A percentile compares a stretch with the other conserved stretches of the same genome.
phyloP scores from a whole-genome alignment of 2,797 vertebrate genomes.

The Crocodylus rhombifer region DNA sequence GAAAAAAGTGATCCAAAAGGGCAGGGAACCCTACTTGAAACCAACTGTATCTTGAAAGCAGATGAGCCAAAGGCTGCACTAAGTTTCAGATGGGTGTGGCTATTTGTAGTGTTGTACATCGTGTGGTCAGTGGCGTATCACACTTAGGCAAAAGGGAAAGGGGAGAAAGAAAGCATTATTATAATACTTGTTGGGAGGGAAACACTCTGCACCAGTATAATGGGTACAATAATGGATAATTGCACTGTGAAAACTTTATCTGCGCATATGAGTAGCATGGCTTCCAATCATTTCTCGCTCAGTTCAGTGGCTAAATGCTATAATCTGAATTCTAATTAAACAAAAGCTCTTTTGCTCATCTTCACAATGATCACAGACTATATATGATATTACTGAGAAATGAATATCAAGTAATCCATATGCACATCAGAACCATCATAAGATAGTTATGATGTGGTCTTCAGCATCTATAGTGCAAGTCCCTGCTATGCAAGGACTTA shows the following conservation, averaged over 20 bases:
- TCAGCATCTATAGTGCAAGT: accelerated
- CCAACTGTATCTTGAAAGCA: neutral
- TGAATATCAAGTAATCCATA: neutral
- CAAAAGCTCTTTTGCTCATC: neutral
- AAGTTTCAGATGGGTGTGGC: neutral
- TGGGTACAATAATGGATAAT: neutral
- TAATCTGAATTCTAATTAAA: neutral
- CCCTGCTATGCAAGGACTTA: neutral
- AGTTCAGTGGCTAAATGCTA: neutral
- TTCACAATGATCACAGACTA: neutral
- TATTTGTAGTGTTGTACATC: neutral
- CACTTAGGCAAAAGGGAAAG: neutral
- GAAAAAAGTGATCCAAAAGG: neutral
- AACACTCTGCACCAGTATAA: neutral
- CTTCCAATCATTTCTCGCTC: neutral
- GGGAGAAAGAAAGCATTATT: neutral
- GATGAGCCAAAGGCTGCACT: neutral
- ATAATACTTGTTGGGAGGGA: neutral
- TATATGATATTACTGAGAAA: neutral
- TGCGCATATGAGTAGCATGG: neutral
- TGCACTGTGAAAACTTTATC: neutral
- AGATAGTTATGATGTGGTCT: neutral
- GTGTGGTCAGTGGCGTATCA: neutral
- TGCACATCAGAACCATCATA: neutral
- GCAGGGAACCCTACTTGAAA: neutral